Percentiles rank a stretch among this genome's conserved stretches.
phyloP scores from a whole-genome alignment of 2,113 vertebrate species.

The Mobula birostris region DNA sequence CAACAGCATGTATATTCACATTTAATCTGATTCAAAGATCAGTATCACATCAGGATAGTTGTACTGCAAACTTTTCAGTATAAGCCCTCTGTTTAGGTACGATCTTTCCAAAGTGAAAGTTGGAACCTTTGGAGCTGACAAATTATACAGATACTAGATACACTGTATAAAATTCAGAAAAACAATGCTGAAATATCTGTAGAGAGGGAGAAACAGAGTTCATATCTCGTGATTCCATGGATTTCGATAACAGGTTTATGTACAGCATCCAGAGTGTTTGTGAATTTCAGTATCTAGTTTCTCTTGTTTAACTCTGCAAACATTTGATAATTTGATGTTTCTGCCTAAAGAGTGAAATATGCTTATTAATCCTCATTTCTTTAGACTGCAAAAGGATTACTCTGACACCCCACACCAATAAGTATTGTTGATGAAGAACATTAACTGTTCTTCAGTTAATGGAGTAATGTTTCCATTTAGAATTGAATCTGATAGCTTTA shows the following conservation, averaged over 20 bases:
- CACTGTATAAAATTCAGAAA: too few species aligned
- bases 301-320: too few species aligned
- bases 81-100: too few species aligned
- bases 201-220: too few species aligned
- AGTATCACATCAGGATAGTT: not conserved
- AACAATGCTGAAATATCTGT: too few species aligned
- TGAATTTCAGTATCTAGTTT: too few species aligned
- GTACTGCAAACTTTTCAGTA: not conserved
- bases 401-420: too few species aligned
- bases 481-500: not conserved
- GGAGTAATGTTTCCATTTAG: not conserved
- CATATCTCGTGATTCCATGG: not conserved
- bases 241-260: not conserved
- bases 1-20: not conserved
- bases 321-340: too few species aligned
- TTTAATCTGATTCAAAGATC: too few species aligned
- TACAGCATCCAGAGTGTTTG: not conserved
- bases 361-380: not conserved
- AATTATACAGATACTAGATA: not conserved
- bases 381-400: not conserved
- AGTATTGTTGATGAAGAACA: too few species aligned
- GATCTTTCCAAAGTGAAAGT: too few species aligned
- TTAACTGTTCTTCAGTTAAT: not conserved
- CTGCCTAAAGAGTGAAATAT: not conserved
- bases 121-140: too few species aligned